phyloP scores from a whole-genome alignment of 2,888 invertebrate genomes.

The Dynastes grantii region DNA sequence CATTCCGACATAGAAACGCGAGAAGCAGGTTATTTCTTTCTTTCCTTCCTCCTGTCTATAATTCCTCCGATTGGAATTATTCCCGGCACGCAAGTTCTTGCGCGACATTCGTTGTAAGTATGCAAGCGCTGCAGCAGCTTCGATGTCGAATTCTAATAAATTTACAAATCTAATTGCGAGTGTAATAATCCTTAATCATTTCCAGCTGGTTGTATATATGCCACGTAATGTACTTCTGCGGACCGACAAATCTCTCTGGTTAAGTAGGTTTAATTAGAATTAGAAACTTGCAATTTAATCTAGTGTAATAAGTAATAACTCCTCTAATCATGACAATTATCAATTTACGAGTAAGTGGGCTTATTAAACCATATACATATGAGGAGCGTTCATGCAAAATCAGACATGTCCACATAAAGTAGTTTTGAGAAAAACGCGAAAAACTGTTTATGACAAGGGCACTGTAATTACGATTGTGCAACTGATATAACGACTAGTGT shows the following conservation, averaged over 20 bases:
- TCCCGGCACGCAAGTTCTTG: not conserved
- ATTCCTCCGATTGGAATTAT: not conserved
- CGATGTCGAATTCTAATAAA: conserved; percentile 6
- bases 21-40: not conserved
- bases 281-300: not conserved
- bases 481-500: too few relatives aligned
- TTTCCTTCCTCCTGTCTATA: not conserved
- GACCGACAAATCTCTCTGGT: not conserved
- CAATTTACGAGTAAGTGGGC: too few relatives aligned
- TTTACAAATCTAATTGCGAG: not conserved
- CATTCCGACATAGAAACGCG: conserved; percentile 2
- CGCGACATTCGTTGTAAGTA: not conserved
- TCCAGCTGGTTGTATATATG: not conserved
- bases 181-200: conserved; percentile 1
- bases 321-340: too few relatives aligned
- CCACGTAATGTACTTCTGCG: not conserved
- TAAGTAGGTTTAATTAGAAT: conserved; percentile 3
- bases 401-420: too few relatives aligned
- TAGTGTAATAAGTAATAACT: too few relatives aligned
- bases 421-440: too few relatives aligned
- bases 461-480: too few relatives aligned
- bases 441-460: too few relatives aligned
- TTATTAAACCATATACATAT: too few relatives aligned
- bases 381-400: too few relatives aligned
- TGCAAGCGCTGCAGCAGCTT: not conserved